Base-by-base conservation (phyloP, 2,797 vertebrate species). In the Malurus leucopterus region DNA sequence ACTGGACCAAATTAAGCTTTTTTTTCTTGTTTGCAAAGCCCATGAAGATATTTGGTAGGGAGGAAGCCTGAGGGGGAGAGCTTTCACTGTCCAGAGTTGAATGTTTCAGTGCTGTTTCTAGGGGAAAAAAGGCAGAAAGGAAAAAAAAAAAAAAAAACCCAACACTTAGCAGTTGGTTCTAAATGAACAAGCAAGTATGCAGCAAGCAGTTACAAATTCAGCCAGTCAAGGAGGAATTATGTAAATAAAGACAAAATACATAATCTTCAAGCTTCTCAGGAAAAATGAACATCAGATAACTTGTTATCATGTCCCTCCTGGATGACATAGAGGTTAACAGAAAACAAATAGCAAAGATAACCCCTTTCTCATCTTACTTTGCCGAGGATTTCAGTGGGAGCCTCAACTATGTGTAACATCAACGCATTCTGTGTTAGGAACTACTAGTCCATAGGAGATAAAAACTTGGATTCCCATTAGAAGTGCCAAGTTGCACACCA, bases 21-120 rank as follows among this genome's bases (percentile, higher is more conserved):
- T 55, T 92, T 53, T 77, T 80, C 44, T 62, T 51, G 49, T 75
- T 85, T 90, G 26, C 73, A 80, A 90, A 90, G 67, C 20, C 69
- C 62, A 68, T 36, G 6, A 58, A 91, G 54, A 5, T 74, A 82
- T 13, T 71, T 88, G 64, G 65, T 50, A 32, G n/a, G 8, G 20
- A 15, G 19, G 13, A 30, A 19, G 10, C 44, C 20, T 43, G 19
- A 38, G 8, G 16, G 10, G 41, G 34, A 63, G 38, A 64, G 71
- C 27, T 62, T 71, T 71, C 43, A 32, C 46, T 71, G 41, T 79
- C 54, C n/a, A 12, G 58, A 83, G 9, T n/a, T n/a, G 20, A 86
- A 72, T 62, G 40, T 4, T 83, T 77, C 47, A 38, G 7, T n/a
- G 30, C 24, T 83, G 21, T 27, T 70, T 67, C 38, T 61, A 2